phyloP scores from a whole-genome alignment of 2,888 invertebrate genomes.

The Agrochola lychnidis region DNA sequence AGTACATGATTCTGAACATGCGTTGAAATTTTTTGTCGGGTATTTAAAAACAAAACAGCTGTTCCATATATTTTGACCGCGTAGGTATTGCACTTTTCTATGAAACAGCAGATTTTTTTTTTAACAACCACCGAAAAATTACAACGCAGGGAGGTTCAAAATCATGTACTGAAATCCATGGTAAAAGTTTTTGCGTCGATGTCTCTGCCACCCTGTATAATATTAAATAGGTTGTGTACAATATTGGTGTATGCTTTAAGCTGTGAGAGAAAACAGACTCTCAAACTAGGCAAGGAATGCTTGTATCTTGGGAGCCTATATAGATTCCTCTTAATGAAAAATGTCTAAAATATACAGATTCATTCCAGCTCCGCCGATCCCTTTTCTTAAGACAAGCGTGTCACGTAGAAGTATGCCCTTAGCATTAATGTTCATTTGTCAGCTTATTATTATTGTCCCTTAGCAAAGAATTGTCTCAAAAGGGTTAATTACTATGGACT shows the following conservation, averaged over 20 bases:
- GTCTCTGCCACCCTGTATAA: no score
- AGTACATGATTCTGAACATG: no score
- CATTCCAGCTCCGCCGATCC: conserved; percentile 3
- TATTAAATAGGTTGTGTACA: no score
- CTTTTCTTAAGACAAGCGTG: conserved; percentile 7
- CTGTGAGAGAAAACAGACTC: background rate
- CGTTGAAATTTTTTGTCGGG: no score
- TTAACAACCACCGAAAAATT: no score
- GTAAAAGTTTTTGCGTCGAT: no score
- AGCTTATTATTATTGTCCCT: conserved; percentile 84
- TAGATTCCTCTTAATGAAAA: background rate
- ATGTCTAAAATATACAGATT: background rate
- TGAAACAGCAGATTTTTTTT: no score
- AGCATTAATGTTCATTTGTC: conserved; percentile 77
- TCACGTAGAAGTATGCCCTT: conserved; percentile 59
- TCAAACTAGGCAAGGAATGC: background rate
- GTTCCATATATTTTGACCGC: no score
- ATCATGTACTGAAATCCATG: no score
- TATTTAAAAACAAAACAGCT: no score
- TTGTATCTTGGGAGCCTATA: background rate
- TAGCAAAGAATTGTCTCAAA: conserved; percentile 84
- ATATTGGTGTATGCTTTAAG: background rate
- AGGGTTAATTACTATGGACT: conserved; percentile 87
- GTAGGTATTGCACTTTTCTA: no score
- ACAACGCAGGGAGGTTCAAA: no score